Percentiles rank a stretch among this genome's conserved stretches.
phyloP scores from a whole-genome alignment of 2,113 vertebrate genomes.

The Eupsittula cactorum region DNA sequence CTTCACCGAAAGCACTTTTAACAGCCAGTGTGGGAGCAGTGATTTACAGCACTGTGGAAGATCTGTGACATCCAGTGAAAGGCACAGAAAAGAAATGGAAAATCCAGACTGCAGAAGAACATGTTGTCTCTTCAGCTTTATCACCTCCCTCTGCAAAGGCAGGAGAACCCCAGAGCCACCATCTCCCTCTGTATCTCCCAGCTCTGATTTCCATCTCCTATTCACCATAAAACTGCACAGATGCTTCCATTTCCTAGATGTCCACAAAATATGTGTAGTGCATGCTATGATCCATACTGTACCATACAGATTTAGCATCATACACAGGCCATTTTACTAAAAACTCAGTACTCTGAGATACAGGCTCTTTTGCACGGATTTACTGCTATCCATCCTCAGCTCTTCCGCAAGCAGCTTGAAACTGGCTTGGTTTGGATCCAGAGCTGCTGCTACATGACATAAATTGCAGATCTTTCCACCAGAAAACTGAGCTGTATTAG shows the following conservation, averaged over 20 bases:
- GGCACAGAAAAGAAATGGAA: background rate
- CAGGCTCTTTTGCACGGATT: background rate
- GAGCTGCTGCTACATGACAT: background rate
- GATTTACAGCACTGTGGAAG: background rate
- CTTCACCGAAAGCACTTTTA: background rate
- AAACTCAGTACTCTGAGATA: background rate
- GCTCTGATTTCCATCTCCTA: background rate
- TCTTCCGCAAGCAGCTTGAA: background rate
- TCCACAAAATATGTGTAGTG: background rate
- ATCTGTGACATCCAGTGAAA: background rate
- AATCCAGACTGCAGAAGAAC: background rate
- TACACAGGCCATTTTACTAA: background rate
- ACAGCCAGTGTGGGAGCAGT: rapidly evolving
- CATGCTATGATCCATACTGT: rapidly evolving
- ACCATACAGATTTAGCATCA: background rate
- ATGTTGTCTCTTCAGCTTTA: background rate
- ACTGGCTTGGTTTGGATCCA: background rate
- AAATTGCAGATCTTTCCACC: background rate
- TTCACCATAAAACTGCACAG: background rate
- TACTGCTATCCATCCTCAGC: background rate
- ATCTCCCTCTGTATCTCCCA: background rate
- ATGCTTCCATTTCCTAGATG: background rate
- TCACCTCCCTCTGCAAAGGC: background rate
- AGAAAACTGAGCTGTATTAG: background rate
- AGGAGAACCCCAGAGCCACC: background rate